A percentile compares a stretch with the other conserved stretches of the same genome.
phyloP scores from a whole-genome alignment of 2,888 invertebrate species.

The Tetragnatha montana region DNA sequence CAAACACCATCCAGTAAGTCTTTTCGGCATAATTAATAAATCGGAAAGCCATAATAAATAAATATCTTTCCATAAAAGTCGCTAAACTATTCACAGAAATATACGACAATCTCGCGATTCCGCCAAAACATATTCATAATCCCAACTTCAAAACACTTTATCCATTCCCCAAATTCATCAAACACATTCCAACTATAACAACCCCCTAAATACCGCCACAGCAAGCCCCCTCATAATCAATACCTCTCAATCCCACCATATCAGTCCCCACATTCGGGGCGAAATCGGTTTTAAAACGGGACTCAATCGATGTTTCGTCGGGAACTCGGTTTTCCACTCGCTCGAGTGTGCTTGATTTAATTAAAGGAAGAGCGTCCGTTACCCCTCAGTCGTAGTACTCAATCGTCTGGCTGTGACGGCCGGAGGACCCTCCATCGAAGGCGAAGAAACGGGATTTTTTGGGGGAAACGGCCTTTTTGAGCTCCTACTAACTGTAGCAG shows the following conservation, averaged over 20 bases:
- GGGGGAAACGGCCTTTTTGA: not conserved
- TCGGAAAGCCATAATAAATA: too few species aligned
- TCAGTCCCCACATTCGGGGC: not conserved
- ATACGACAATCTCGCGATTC: too few species aligned
- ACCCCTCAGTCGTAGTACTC: constrained; percentile 24
- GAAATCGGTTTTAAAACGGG: constrained; percentile 12
- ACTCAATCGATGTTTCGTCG: not conserved
- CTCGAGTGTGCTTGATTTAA: constrained; percentile 56
- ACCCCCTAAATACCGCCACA: too few species aligned
- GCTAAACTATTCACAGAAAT: too few species aligned
- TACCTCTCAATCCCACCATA: constrained; percentile 25
- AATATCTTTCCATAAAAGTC: too few species aligned
- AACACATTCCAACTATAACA: too few species aligned
- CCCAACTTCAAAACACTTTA: too few species aligned
- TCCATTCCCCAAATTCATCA: too few species aligned
- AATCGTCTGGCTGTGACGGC: constrained; percentile 55
- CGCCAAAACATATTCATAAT: too few species aligned
- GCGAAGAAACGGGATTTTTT: not conserved
- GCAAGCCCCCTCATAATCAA: constrained; percentile 11
- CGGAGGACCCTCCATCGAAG: not conserved
- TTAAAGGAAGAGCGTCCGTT: constrained; percentile 28
- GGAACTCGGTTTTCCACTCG: constrained; percentile 32
- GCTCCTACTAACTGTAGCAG: not conserved
- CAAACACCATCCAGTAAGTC: too few species aligned
- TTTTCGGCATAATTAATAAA: too few species aligned